Percentiles rank a stretch among this genome's conserved stretches.
phyloP scores from a whole-genome alignment of 2,888 invertebrate genomes.

The Eristalinus aeneus region DNA sequence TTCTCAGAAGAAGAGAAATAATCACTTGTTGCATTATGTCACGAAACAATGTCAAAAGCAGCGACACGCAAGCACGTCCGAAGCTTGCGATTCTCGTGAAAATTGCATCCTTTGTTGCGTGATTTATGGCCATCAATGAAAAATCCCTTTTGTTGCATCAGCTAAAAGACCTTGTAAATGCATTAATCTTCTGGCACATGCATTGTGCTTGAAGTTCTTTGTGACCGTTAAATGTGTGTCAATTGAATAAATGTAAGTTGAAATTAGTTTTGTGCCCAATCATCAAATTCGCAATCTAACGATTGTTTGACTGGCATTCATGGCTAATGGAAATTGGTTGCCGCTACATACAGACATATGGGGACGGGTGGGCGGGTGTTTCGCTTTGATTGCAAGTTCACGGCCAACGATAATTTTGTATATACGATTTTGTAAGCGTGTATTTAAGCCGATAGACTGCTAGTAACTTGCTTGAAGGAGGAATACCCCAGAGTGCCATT shows the following conservation, averaged over 20 bases:
- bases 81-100: neutral
- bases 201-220: neutral
- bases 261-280: neutral
- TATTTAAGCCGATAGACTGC: neutral
- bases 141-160: neutral
- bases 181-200: neutral
- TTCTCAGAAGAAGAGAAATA: neutral
- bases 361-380: neutral
- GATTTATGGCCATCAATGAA: conserved; percentile 4
- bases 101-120: conserved; percentile 29
- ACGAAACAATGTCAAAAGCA: neutral
- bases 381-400: neutral
- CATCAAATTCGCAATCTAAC: neutral
- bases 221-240: conserved; percentile 10
- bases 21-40: conserved; percentile 7
- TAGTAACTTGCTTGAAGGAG: neutral
- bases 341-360: too few species aligned
- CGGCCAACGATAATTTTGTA: neutral
- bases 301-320: neutral
- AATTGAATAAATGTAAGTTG: conserved; percentile 7
- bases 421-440: neutral
- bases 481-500: neutral
- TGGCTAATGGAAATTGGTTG: conserved; percentile 1
- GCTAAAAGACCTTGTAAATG: conserved; percentile 15
- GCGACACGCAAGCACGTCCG: neutral